phyloP scores from a whole-genome alignment of 2,888 invertebrate species.

The Serrognathus titanus region DNA sequence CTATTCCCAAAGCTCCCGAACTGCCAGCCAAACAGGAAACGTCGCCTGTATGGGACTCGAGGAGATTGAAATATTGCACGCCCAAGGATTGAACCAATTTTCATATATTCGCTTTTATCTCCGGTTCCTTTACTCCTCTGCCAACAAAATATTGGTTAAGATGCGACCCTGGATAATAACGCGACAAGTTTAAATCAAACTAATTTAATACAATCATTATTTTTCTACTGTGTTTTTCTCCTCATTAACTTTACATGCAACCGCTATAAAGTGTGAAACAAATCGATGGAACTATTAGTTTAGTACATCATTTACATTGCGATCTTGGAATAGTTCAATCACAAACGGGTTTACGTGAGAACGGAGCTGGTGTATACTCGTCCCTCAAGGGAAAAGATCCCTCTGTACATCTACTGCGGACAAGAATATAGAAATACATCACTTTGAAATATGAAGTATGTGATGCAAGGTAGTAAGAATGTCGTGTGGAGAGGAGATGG shows the following conservation, averaged over 20 bases:
- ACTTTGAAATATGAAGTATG: conserved; percentile 31
- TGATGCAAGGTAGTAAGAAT: conserved; percentile 25
- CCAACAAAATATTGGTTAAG: conserved; percentile 27
- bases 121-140: conserved; percentile 23
- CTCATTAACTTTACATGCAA: no score
- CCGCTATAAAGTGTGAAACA: not conserved
- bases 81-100: conserved; percentile 49
- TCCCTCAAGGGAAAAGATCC: conserved; percentile 19
- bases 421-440: conserved; percentile 29
- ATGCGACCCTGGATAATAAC: conserved; percentile 25
- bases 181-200: conserved; percentile 25
- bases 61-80: conserved; percentile 49
- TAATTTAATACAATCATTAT: conserved; percentile 16
- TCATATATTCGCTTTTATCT: conserved; percentile 45
- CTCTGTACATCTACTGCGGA: conserved; percentile 21
- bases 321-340: conserved; percentile 7
- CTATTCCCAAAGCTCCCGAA: conserved; percentile 44
- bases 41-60: conserved; percentile 43
- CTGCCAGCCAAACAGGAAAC: conserved; percentile 47
- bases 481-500: conserved; percentile 30
- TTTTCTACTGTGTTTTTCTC: not conserved
- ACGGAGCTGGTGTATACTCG: conserved; percentile 23
- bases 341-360: conserved; percentile 25
- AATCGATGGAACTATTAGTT: conserved; percentile 22
- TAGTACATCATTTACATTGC: conserved; percentile 21